A percentile compares a stretch with the other conserved stretches of the same genome.
Conservation (phyloP, 2,113 vertebrate species). For the Mormyrus iriodes region DNA sequence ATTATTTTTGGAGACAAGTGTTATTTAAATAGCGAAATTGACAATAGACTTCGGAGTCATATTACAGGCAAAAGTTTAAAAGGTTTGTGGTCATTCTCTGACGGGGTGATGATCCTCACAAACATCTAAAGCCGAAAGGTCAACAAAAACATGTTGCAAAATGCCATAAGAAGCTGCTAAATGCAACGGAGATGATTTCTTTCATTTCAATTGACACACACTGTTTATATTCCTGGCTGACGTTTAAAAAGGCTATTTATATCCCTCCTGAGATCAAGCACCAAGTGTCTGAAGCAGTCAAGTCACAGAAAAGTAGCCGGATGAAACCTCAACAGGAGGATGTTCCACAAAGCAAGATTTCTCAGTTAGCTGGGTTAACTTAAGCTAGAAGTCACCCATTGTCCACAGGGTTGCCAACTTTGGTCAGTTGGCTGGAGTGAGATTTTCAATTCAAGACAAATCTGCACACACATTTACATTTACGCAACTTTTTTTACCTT, state of each 20-base stretch:
- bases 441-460: no score
- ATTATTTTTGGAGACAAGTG: no score
- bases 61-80: neutral
- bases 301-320: neutral
- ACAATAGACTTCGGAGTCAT: neutral
- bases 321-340: neutral
- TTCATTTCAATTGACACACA: neutral
- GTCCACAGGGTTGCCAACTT: no score
- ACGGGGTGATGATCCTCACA: neutral
- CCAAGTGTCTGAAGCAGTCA: neutral
- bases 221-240: neutral
- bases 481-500: no score
- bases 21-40: neutral
- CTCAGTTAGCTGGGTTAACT: neutral
- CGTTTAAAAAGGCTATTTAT: neutral
- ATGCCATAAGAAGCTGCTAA: neutral
- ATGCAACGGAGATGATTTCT: neutral
- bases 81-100: neutral
- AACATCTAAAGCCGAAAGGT: neutral
- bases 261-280: neutral
- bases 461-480: no score
- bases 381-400: neutral
- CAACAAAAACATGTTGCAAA: neutral
- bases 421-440: no score
- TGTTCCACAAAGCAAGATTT: neutral